Base-by-base conservation (phyloP, 2,888 invertebrate species). In the Microctonus hyperodae region DNA sequence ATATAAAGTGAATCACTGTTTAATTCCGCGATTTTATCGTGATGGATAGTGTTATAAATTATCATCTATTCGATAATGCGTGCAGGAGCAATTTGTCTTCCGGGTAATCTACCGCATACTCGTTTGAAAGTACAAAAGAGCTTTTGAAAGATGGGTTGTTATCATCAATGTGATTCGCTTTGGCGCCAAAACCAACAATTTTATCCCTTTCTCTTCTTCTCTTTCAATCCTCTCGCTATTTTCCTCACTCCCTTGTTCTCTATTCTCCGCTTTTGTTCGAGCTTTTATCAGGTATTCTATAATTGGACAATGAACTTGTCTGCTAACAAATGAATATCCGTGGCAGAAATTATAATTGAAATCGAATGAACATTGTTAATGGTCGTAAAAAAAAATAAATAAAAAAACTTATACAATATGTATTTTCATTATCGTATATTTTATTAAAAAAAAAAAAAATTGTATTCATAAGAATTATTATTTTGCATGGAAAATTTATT, bases 21-120 rank as follows among this genome's bases (percentile, higher is more conserved):
- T n/a, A n/a, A n/a, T n/a, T n/a, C n/a, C n/a, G 10, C 22, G 20
- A 22, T 40, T 22, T 60, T 56, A 57, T 64, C 56, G 13, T 64
- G 56, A 64, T 57, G 44, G 64, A 64, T 64, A 57, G 28, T 31
- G 9, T 11, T 5, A 48, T 64, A 33, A 64, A 64, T 66, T 56
- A 51, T 56, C 56, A 44, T 31, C 11, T 48, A 50, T 6, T 31
- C 56, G 59, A 62, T 59, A 59, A 60, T 68, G 55, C 62, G 55
- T 57, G n/a, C n/a, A n/a, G 28, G 31, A 58, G 55, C 53, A 59
- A 70, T 70, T 69, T 71, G 65, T 70, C 70, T 69, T 68, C 64
- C 16, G 23, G 48, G 58, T 65, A 11, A 33, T 22, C 31, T 35
- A 61, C 20, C 33, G 31, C 33, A 28, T 58, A 40, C 61, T 48